Evolutionary conservation across 2,888 invertebrate species (phyloP).

Genomic region (Subacronicta megacephala): DNA sequence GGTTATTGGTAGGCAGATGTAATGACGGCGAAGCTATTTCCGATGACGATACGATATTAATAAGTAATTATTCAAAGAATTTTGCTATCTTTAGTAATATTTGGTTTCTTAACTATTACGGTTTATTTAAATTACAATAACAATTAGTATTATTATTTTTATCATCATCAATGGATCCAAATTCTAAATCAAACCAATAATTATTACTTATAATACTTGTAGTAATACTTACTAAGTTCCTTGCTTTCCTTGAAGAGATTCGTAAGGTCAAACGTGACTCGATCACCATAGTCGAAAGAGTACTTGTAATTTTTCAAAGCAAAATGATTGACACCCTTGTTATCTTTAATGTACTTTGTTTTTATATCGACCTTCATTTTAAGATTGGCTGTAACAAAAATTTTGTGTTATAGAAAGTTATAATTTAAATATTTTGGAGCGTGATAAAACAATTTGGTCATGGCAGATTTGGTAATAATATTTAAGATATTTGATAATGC

Average conservation of each 20-base stretch:
- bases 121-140: too few species aligned
- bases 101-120: too few species aligned
- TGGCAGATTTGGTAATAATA: too few species aligned
- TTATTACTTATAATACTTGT: not conserved
- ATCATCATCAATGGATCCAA: not conserved
- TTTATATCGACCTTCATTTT: slow-evolving; percentile 78
- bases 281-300: slow-evolving; percentile 81
- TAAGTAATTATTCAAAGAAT: not conserved
- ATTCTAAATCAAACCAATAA: too few species aligned
- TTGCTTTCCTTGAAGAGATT: slow-evolving; percentile 84
- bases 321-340: slow-evolving; percentile 72
- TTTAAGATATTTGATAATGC: too few species aligned
- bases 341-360: slow-evolving; percentile 77
- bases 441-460: not conserved
- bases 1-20: not conserved
- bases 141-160: too few species aligned
- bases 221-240: slow-evolving; percentile 78
- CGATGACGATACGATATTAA: slow-evolving; percentile 4
- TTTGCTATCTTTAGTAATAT: too few species aligned
- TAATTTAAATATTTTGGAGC: not conserved
- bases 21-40: slow-evolving; percentile 17
- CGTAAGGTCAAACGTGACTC: slow-evolving; percentile 75
- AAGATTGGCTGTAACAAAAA: slow-evolving; percentile 74
- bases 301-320: slow-evolving; percentile 80
- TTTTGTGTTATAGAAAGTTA: not conserved